Conservation (phyloP, 2,888 invertebrate genomes). For the Polydrusus cervinus region DNA sequence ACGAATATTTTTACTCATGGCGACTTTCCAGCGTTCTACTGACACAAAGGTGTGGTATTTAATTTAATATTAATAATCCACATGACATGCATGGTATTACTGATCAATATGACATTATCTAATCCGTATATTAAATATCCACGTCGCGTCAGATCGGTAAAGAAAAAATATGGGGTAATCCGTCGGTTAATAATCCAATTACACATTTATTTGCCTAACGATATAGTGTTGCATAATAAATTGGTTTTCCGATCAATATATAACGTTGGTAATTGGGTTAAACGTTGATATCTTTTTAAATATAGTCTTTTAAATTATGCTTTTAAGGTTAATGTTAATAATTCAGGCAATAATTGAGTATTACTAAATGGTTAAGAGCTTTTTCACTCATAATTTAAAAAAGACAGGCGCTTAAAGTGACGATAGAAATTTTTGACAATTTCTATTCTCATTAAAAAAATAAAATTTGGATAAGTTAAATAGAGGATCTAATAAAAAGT, state of each 20-base stretch:
- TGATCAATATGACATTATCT: constrained; percentile 1
- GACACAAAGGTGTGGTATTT: background rate
- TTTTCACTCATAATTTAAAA: too few relatives aligned
- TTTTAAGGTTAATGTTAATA: background rate
- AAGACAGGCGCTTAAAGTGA: too few relatives aligned
- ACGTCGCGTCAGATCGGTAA: background rate
- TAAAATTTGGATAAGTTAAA: too few relatives aligned
- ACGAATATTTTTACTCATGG: too few relatives aligned
- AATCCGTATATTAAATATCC: constrained; percentile 2
- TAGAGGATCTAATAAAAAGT: too few relatives aligned
- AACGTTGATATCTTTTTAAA: background rate
- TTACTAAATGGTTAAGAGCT: background rate
- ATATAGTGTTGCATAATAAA: constrained; percentile 8
- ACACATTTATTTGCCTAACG: constrained; percentile 2
- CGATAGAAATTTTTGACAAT: too few relatives aligned
- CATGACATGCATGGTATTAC: constrained; percentile 3
- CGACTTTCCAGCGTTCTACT: background rate
- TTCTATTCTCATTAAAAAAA: too few relatives aligned
- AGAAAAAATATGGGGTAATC: constrained; percentile 25
- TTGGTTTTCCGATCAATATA: constrained; percentile 2
- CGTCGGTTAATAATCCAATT: constrained; percentile 21
- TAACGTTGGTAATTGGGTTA: background rate
- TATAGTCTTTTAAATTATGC: background rate
- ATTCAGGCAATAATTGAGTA: background rate
- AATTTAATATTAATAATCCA: constrained; percentile 4